These are phyloP conservation scores for Melieria crassipennis DNA, from an alignment of 2,888 invertebrate genomes.

Conservation along the genomic window DNA sequence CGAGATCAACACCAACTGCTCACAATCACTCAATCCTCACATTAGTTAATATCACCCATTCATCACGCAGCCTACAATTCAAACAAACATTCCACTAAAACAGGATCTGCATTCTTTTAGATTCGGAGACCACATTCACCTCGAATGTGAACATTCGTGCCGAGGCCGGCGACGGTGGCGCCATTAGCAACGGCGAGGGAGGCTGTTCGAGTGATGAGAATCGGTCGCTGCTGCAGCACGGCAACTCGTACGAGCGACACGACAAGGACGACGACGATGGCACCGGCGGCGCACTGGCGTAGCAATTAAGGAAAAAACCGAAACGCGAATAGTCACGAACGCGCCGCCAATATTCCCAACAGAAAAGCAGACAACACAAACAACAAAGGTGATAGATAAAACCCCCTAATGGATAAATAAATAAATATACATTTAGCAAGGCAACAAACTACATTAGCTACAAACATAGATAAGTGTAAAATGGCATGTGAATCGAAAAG, in stretches of 20 bases:
- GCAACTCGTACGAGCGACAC: constrained; percentile 53
- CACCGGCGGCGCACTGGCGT: constrained; percentile 54
- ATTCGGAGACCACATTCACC: constrained; percentile 65
- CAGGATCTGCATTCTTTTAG: constrained; percentile 43
- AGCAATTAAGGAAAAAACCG: constrained; percentile 54
- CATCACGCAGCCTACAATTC: neutral
- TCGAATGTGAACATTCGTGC: constrained; percentile 57
- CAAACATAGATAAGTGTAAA: constrained; percentile 42
- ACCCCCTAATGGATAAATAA: constrained; percentile 52
- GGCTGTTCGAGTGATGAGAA: constrained; percentile 63
- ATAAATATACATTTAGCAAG: constrained; percentile 35
- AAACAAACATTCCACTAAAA: neutral
- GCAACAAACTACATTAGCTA: constrained; percentile 15
- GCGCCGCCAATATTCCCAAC: constrained; percentile 14
- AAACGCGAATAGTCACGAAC: constrained; percentile 36
- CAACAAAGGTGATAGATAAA: constrained; percentile 42
- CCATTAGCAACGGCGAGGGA: constrained; percentile 48
- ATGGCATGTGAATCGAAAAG: constrained; percentile 63
- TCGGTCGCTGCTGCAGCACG: constrained; percentile 60
- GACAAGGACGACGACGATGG: constrained; percentile 43
- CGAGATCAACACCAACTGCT: too few relatives aligned
- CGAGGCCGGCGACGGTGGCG: constrained; percentile 48
- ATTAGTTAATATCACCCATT: neutral
- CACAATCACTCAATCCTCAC: neutral
- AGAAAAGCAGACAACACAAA: constrained; percentile 29